Base-by-base conservation (phyloP, 1,140 invertebrate genomes). In the Hyphantria cunea region DNA sequence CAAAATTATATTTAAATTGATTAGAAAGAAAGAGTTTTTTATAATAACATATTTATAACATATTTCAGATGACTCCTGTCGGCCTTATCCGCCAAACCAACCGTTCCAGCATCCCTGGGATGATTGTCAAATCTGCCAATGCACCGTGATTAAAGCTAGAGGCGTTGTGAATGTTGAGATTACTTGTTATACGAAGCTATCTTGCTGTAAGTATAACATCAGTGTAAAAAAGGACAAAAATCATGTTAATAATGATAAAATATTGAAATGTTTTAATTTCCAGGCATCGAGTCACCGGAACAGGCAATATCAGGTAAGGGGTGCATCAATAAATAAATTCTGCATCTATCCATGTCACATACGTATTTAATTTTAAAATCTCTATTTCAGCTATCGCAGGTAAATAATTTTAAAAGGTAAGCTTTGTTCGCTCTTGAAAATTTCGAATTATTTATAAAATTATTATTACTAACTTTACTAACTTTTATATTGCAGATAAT, bases 61-160 rank as follows among this genome's bases (percentile, higher is more conserved):
- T n/a, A 25, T 66, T 72, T 12, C 70, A 84, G 84, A 89, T 62
- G 74, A 81, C 25, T 83, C 86, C 6, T 89, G 86, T 54, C 64
- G 68, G 9, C 86, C 86, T 0, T 87, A 72, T 56, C 63, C 74
- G 0, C 80, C 82, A 0, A 79, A 83, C 51, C 64, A 67, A 47
- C 72, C 75, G 2, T 89, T 89, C 76, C 76, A 82, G 54, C 86
- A 89, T 60, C 86, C 86, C 6, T 89, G 86, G 86, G 84, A 87
- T 65, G 79, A 82, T 12, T 89, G 86, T 64, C 80, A 80, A 62
- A 60, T 78, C 33, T 89, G 86, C 48, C 65, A 82, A 37, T 89
- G 86, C 63, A 75, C 67, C 6, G 86, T 87, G 58, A 53, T 65
- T 17, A 53, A 55, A 49, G 44, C 62, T 0, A 8, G 13, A 4